phyloP scores from a whole-genome alignment of 2,888 invertebrate species.

The Amiota communis region DNA sequence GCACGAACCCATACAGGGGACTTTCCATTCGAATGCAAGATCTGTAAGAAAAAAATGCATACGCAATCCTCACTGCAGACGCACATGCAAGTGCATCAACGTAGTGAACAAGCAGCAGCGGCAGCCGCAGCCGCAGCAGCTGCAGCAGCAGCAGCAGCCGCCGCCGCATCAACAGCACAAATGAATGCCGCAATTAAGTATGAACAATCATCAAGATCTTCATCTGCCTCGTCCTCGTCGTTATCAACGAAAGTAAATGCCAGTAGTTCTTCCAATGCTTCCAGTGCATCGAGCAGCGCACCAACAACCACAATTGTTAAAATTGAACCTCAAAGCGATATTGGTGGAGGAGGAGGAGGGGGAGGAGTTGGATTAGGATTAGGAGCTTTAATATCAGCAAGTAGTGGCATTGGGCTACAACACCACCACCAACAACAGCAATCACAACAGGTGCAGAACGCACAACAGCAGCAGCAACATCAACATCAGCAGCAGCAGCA shows the following conservation, averaged over 20 bases:
- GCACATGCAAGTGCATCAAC: constrained; percentile 72
- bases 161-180: constrained; percentile 48
- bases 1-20: constrained; percentile 72
- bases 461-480: constrained; percentile 36
- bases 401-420: constrained; percentile 27
- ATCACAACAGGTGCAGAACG: background rate
- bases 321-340: constrained; percentile 50
- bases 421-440: constrained; percentile 32
- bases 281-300: constrained; percentile 39
- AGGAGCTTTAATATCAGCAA: constrained; percentile 34
- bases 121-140: too few species aligned
- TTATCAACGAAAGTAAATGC: constrained; percentile 43
- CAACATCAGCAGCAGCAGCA: background rate
- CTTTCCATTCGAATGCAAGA: constrained; percentile 72
- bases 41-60: constrained; percentile 72
- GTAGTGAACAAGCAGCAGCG: constrained; percentile 55
- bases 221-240: constrained; percentile 45
- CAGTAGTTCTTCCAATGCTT: constrained; percentile 39
- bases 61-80: constrained; percentile 72
- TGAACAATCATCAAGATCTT: constrained; percentile 46
- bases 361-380: too few species aligned
- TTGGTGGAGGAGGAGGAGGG: constrained; percentile 44
- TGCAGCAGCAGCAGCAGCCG: too few species aligned
- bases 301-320: constrained; percentile 52
- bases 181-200: constrained; percentile 53